Evolutionary conservation across 1,140 invertebrate genomes (phyloP), one percentile per base, ranked within the genome.

Genomic region (Anoplophora glabripennis): DNA sequence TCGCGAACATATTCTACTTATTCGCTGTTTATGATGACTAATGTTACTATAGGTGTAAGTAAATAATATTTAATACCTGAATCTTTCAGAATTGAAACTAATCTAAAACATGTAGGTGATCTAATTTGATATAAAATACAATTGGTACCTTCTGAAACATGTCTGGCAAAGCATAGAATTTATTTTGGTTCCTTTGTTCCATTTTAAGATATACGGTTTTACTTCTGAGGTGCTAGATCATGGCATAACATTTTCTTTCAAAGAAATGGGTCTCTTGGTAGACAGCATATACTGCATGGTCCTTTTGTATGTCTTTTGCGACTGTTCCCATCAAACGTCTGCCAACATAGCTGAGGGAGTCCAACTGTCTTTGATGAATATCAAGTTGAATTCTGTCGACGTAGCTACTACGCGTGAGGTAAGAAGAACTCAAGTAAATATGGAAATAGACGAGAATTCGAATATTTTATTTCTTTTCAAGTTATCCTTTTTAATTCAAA

Each of bases 141-240:
- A n/a, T n/a, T n/a, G n/a, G n/a, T n/a, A n/a, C n/a, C n/a, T n/a
- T n/a, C n/a, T n/a, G n/a, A n/a, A n/a, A n/a, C n/a, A n/a, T n/a
- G n/a, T n/a, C n/a, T n/a, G n/a, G n/a, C n/a, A n/a, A n/a, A n/a
- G n/a, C n/a, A n/a, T n/a, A n/a, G n/a, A n/a, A n/a, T n/a, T n/a
- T n/a, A n/a, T n/a, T n/a, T n/a, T n/a, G n/a, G n/a, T n/a, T n/a
- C n/a, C n/a, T n/a, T n/a, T n/a, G n/a, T n/a, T n/a, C n/a, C n/a
- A 11, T 21, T 64, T 54, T 8, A 34, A 75, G 74, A 72, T 82
- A 3, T 85, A 85, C 69, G 83, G 82, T 11, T 82, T 82, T 7
- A 71, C 82, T 4, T 83, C 82, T 0, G 82, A 84, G 70, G 80
- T 85, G 7, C 76, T 85, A 1, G 83, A 84, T 64, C 81, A 83